A percentile compares a stretch with the other conserved stretches of the same genome.
These are phyloP conservation scores for Pantala flavescens DNA, from an alignment of 1,140 invertebrate genomes.

Conservation along the genomic window DNA sequence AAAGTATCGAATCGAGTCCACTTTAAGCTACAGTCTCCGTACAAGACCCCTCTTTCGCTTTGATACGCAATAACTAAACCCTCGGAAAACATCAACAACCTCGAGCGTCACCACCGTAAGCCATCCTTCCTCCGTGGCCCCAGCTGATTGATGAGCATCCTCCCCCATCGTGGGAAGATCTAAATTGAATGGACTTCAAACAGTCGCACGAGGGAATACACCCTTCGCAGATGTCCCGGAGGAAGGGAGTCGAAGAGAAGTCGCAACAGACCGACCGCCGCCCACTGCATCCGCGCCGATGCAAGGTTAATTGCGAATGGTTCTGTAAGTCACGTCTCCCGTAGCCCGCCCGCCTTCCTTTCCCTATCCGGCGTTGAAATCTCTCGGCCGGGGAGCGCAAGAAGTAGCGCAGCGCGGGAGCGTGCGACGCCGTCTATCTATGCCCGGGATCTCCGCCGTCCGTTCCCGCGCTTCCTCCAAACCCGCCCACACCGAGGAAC, in stretches of 20 bases:
- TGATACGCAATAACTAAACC: not conserved
- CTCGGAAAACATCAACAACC: not conserved
- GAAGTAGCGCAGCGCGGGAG: not conserved
- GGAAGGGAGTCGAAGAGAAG: not conserved
- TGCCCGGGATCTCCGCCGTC: not conserved
- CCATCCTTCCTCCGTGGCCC: not conserved
- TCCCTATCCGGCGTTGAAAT: not conserved
- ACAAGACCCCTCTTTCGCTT: not conserved
- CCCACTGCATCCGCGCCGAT: not conserved
- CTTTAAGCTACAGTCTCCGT: too few species aligned
- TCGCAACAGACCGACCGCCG: not conserved
- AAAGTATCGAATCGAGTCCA: too few species aligned
- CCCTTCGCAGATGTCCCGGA: not conserved
- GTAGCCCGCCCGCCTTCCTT: not conserved
- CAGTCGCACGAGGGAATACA: not conserved
- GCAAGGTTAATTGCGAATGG: conserved; percentile 1
- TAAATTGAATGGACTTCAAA: not conserved
- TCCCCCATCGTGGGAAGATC: conserved; percentile 2
- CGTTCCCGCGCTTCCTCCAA: not conserved
- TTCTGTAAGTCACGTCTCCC: not conserved
- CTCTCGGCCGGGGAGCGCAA: not conserved
- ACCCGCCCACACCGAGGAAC: conserved; percentile 1
- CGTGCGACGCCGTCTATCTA: not conserved
- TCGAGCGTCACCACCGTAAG: not conserved
- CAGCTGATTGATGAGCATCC: not conserved